Base-by-base conservation (phyloP, 2,888 invertebrate species). In the Eueremaeus valkanovi region DNA sequence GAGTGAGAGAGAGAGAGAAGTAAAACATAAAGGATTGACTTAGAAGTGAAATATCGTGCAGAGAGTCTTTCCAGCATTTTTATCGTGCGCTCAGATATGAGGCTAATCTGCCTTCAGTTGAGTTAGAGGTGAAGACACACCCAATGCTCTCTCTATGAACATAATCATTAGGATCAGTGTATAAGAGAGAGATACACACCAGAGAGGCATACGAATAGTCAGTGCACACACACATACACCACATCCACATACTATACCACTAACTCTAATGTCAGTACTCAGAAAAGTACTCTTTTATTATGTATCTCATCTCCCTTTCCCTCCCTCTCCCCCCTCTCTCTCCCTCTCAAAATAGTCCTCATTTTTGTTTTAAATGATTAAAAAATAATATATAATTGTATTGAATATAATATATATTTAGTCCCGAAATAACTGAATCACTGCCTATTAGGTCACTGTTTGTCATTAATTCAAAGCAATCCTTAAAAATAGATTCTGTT, bases 1-100 rank as follows among this genome's bases (percentile, higher is more conserved):
- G n/a, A n/a, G n/a, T n/a, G n/a, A n/a, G n/a, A n/a, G n/a, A n/a
- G n/a, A n/a, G n/a, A n/a, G n/a, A n/a, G n/a, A 40, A 40, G 21
- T 68, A 68, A 68, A 68, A 68, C 68, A 68, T 68, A 68, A 68
- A 68, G 68, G 68, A 68, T 68, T 68, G 68, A 68, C 68, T 68
- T 68, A 40, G 68, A 68, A 13, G 40, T 68, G 40, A 68, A 68
- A 68, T 68, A 68, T 68, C 68, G 68, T 68, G 68, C 68, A 68
- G 24, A 24, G 68, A 68, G 40, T 68, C 68, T 40, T 40, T 68
- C 13, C 24, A 11, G 13, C 61, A 61, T 36, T 68, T 68, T 68
- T 36, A 68, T 68, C 40, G 68, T 68, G 40, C 24, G 40, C 16
- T 68, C 40, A 68, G 68, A 68, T 68, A 68, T 68, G 31, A 68